Conservation (phyloP, 2,113 vertebrate genomes). For the Gallinago jamesoni region DNA sequence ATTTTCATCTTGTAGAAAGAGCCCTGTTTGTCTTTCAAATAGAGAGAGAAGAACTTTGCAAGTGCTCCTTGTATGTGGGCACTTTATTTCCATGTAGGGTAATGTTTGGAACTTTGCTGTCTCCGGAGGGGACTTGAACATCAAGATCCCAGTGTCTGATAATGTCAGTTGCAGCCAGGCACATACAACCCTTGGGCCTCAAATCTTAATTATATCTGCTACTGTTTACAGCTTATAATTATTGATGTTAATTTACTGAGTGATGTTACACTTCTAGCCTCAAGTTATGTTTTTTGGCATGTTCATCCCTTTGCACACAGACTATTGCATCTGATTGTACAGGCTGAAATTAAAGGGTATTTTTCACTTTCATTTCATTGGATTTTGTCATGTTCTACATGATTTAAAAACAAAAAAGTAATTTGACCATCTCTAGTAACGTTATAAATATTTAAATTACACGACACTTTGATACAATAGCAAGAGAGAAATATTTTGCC, state of each 20-base stretch:
- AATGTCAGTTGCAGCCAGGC: slow-evolving; percentile 22
- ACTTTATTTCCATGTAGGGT: not conserved
- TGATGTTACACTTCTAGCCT: slow-evolving; percentile 58
- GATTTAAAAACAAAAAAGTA: not conserved
- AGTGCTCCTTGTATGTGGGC: not conserved
- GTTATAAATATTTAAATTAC: not conserved
- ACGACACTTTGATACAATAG: not conserved
- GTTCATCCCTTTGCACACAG: slow-evolving; percentile 30
- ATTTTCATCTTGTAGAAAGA: not conserved
- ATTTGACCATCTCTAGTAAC: not conserved
- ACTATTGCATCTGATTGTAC: not conserved
- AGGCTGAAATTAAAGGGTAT: not conserved
- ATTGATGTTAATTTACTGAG: slow-evolving; percentile 68
- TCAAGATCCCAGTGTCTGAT: slow-evolving; percentile 14
- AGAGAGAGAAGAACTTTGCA: not conserved
- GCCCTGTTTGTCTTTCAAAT: not conserved
- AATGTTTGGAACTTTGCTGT: not conserved
- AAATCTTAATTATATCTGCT: slow-evolving; percentile 64
- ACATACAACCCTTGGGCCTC: slow-evolving; percentile 55
- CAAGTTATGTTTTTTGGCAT: slow-evolving; percentile 52
- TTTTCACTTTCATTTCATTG: slow-evolving; percentile 15
- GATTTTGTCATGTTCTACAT: not conserved
- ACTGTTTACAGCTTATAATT: slow-evolving; percentile 73
- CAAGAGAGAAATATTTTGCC: not conserved
- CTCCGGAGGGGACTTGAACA: slow-evolving; percentile 1